Conservation (phyloP, 2,113 vertebrate genomes). For the Syngnathoides biaculeatus region DNA sequence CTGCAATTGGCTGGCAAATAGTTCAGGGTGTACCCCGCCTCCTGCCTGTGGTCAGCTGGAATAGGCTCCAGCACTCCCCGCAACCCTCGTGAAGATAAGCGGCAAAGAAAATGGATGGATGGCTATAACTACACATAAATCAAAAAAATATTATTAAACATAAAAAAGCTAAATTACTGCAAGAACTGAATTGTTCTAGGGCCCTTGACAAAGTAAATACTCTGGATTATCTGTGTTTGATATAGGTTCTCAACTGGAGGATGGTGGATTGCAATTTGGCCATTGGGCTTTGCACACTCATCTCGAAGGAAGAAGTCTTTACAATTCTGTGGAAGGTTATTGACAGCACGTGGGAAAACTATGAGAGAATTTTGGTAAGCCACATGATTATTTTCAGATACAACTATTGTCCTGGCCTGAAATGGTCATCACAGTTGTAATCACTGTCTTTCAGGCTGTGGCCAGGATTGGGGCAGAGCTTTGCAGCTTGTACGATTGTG, state of each 20-base stretch:
- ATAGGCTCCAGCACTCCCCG: too few relatives aligned
- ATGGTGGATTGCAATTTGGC: slow-evolving; percentile 85
- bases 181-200: too few relatives aligned
- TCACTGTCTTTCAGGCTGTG: slow-evolving; percentile 74
- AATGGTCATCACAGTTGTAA: neutral
- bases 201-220: too few relatives aligned
- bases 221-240: neutral
- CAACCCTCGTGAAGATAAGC: too few relatives aligned
- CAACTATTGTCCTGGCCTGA: neutral
- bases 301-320: slow-evolving; percentile 79
- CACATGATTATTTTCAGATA: neutral
- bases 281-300: slow-evolving; percentile 84
- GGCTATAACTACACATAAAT: too few relatives aligned
- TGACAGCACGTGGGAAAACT: slow-evolving; percentile 89
- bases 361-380: slow-evolving; percentile 87
- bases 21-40: too few relatives aligned
- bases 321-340: slow-evolving; percentile 90
- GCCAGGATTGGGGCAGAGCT: slow-evolving; percentile 83
- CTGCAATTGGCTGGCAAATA: too few relatives aligned
- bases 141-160: too few relatives aligned
- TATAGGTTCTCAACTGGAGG: slow-evolving; percentile 89
- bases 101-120: too few relatives aligned
- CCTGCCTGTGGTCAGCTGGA: too few relatives aligned
- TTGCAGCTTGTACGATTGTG: slow-evolving; percentile 73
- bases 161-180: too few relatives aligned